Conservation (phyloP, 2,888 invertebrate genomes). For the Melipona bicolor region DNA sequence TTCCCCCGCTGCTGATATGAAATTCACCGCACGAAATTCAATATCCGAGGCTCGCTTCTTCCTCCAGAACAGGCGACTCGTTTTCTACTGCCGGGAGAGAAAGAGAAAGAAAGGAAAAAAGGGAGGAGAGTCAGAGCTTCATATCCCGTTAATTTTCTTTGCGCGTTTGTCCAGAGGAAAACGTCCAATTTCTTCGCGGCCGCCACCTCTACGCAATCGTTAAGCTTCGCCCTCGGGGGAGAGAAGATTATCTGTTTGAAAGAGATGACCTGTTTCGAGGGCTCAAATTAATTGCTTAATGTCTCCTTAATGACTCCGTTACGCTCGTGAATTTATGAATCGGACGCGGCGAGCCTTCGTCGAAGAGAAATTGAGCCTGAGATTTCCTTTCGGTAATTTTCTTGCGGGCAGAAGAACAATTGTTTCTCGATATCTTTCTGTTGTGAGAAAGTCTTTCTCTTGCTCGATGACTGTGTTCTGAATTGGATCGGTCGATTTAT, state of each 20-base stretch:
- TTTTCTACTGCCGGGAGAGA: no score
- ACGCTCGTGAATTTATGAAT: neutral
- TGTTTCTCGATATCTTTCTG: neutral
- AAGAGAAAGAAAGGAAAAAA: neutral
- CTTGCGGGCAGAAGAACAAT: neutral
- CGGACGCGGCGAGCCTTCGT: neutral
- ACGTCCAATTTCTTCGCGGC: neutral
- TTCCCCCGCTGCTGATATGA: neutral
- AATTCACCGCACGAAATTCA: constrained; percentile 35
- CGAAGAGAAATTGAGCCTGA: neutral
- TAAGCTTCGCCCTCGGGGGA: neutral
- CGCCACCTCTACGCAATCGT: constrained; percentile 9
- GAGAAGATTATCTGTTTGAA: neutral
- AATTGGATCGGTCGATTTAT: no score
- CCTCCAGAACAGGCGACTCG: neutral
- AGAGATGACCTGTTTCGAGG: neutral
- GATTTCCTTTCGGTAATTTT: neutral
- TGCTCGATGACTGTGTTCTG: no score
- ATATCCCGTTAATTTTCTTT: neutral
- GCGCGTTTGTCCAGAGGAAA: neutral
- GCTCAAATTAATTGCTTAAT: constrained; percentile 8
- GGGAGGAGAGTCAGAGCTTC: neutral
- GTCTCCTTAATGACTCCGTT: neutral
- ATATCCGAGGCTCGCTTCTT: constrained; percentile 23
- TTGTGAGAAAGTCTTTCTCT: neutral